Conservation (phyloP, 2,113 vertebrate species). For the Lycaon pictus region DNA sequence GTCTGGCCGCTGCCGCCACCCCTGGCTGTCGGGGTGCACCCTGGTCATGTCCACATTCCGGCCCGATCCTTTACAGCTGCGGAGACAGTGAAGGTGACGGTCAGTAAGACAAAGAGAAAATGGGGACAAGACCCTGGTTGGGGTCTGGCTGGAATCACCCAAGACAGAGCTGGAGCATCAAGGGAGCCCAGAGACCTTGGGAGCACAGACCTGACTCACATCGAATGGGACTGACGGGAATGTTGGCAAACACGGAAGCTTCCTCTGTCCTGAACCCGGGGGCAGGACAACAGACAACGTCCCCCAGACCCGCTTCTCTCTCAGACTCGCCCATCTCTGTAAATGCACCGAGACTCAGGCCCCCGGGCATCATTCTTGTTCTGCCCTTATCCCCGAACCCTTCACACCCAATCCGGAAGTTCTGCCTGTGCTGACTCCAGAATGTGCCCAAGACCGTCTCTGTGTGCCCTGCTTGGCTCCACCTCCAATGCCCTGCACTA, state of each 20-base stretch:
- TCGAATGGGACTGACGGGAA: neutral
- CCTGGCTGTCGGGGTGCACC: conserved; percentile 83
- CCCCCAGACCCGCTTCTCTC: neutral
- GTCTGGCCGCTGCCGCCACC: conserved; percentile 84
- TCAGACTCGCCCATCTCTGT: neutral
- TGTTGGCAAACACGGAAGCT: neutral
- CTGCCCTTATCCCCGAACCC: neutral
- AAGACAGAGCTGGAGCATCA: accelerated
- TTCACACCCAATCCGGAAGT: neutral
- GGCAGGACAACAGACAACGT: accelerated
- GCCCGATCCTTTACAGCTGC: conserved; percentile 88
- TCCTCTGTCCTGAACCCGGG: neutral
- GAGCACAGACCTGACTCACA: neutral
- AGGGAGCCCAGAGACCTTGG: neutral
- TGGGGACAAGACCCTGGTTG: accelerated
- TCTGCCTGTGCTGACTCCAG: neutral
- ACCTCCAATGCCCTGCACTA: accelerated
- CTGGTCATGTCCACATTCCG: conserved; percentile 87
- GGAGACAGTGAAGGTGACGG: conserved; percentile 49
- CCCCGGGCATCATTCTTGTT: neutral
- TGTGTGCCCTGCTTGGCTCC: accelerated
- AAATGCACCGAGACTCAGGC: neutral
- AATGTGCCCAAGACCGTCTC: no score
- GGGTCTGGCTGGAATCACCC: neutral
- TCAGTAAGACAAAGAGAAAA: conserved; percentile 47